These are phyloP conservation scores for Romanomermis culicivorax DNA, from an alignment of 2,888 invertebrate genomes.

Conservation along the genomic window DNA sequence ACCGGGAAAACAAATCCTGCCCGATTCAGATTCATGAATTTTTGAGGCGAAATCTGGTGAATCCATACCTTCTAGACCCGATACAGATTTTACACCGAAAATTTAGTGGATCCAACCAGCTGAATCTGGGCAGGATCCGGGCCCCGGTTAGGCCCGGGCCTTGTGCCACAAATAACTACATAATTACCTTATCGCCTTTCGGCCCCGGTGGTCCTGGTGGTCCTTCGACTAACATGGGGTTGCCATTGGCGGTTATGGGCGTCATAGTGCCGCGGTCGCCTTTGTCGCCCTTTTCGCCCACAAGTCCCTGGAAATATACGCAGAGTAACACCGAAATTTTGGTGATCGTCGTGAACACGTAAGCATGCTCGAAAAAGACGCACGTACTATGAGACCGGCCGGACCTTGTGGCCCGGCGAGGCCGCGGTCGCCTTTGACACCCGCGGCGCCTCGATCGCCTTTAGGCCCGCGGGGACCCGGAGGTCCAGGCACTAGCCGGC, in stretches of 20 bases:
- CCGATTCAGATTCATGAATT: too few relatives aligned
- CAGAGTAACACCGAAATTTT: not conserved
- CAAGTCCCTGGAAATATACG: not conserved
- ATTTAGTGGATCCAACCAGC: too few relatives aligned
- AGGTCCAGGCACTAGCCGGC: constrained; percentile 1
- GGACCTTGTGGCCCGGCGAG: not conserved
- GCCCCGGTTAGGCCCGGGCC: too few relatives aligned
- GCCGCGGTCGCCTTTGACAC: not conserved
- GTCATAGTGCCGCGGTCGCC: constrained; percentile 2
- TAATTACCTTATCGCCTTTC: constrained; percentile 2
- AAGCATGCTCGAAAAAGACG: not conserved
- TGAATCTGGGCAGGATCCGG: too few relatives aligned
- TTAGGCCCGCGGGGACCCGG: not conserved
- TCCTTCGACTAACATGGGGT: not conserved
- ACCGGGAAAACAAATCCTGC: too few relatives aligned
- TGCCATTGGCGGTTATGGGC: not conserved
- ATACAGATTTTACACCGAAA: too few relatives aligned
- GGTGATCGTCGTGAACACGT: not conserved
- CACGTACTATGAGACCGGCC: too few relatives aligned
- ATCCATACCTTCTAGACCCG: too few relatives aligned
- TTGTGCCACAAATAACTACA: too few relatives aligned
- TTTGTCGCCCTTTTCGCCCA: constrained; percentile 5
- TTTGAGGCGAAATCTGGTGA: too few relatives aligned
- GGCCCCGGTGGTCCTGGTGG: constrained; percentile 7
- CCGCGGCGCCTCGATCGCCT: not conserved